Conservation (phyloP, 1,140 invertebrate genomes). For the Bicyclus anynana region DNA sequence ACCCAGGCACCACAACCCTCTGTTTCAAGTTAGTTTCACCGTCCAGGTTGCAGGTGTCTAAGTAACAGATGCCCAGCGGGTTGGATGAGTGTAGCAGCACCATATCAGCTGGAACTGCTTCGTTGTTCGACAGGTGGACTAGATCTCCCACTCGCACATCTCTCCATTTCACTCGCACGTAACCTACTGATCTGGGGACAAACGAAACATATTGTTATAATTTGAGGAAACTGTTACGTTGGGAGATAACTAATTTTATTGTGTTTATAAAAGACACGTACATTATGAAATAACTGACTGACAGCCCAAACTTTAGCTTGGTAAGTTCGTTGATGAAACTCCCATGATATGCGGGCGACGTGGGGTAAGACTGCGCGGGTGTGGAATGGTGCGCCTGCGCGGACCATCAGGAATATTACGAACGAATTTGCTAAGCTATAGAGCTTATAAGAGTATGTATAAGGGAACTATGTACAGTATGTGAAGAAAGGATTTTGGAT, state of each 20-base stretch:
- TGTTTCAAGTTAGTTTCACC: conserved; percentile 99
- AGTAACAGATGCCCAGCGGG: conserved; percentile 95
- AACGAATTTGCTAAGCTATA: too few species aligned
- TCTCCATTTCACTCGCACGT: conserved; percentile 92
- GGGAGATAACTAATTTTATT: too few species aligned
- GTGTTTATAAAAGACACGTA: too few species aligned
- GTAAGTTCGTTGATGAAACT: too few species aligned
- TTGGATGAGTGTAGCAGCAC: conserved; percentile 93
- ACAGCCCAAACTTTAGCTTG: too few species aligned
- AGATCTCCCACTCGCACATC: conserved; percentile 95
- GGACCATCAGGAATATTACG: too few species aligned
- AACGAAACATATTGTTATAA: conserved; percentile 15
- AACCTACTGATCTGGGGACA: conserved; percentile 87
- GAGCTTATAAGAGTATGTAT: too few species aligned
- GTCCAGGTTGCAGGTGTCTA: conserved; percentile 98
- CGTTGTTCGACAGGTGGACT: conserved; percentile 97
- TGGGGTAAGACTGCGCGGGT: too few species aligned
- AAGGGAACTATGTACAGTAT: too few species aligned
- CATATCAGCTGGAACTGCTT: conserved; percentile 97
- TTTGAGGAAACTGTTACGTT: not conserved
- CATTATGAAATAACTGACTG: not conserved
- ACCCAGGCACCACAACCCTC: conserved; percentile 88
- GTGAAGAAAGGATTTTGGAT: too few species aligned
- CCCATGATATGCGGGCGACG: too few species aligned
- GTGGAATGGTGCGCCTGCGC: too few species aligned